Percentiles rank a stretch among this genome's conserved stretches.
Evolutionary conservation across 92 coral and sea anemone genomes (phyloP).

Genomic region (Galaxea fascicularis): DNA sequence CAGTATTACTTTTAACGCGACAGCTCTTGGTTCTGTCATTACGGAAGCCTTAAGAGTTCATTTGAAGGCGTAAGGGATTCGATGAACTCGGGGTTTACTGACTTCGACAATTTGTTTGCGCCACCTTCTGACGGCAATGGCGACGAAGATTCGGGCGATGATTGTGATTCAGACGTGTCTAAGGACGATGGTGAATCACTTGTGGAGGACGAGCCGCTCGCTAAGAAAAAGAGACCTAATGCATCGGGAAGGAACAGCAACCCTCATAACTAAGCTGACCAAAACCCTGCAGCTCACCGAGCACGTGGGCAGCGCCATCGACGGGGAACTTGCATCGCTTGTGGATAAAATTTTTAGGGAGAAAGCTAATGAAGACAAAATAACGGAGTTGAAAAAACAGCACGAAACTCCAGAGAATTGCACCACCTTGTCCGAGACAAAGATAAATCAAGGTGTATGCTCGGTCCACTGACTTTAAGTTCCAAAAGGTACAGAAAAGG

Average conservation of each 20-base stretch:
- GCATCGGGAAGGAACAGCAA: constrained; percentile 9
- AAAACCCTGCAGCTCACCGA: constrained; percentile 17
- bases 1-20: constrained; percentile 18
- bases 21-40: constrained; percentile 17
- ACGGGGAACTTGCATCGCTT: constrained; percentile 21
- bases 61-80: constrained; percentile 30
- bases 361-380: constrained; percentile 32
- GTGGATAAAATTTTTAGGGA: constrained; percentile 12
- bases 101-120: constrained; percentile 26
- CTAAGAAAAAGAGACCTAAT: constrained; percentile 30
- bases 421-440: constrained; percentile 21
- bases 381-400: background rate
- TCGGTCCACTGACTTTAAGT: constrained; percentile 13
- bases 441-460: constrained; percentile 22
- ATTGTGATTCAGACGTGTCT: constrained; percentile 3
- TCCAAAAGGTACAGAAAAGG: constrained; percentile 50
- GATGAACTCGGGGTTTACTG: constrained; percentile 38
- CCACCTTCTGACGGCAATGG: background rate
- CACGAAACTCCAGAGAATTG: constrained; percentile 16
- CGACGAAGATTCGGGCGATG: constrained; percentile 10
- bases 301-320: constrained; percentile 30
- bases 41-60: constrained; percentile 31
- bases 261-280: background rate
- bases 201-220: constrained; percentile 46
- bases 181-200: constrained; percentile 11